A percentile compares a stretch with the other conserved stretches of the same genome.
Evolutionary conservation across 2,797 vertebrate species (phyloP).

Genomic region (Bryconaethiops microstoma): DNA sequence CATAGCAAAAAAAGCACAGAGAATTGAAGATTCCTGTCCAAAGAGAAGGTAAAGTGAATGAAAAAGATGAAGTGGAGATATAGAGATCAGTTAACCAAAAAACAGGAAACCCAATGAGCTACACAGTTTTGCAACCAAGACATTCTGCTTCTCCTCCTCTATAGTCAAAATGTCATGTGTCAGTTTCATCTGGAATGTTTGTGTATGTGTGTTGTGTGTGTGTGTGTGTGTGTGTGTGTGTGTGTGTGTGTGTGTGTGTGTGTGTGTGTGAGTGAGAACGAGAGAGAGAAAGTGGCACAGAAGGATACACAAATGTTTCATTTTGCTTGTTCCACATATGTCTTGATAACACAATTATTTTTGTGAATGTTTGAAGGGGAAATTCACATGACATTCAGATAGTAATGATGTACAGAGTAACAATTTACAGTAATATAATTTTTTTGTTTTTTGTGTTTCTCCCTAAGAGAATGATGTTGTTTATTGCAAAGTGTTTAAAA

Average conservation of each 20-base stretch:
- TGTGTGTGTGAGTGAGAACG: constrained; percentile 31
- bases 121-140: constrained; percentile 24
- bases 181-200: constrained; percentile 32
- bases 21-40: background rate
- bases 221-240: constrained; percentile 40
- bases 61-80: background rate
- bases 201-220: constrained; percentile 36
- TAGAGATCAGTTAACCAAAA: constrained; percentile 7
- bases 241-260: constrained; percentile 31
- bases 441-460: too few species aligned
- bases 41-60: constrained; percentile 4
- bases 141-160: constrained; percentile 36
- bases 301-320: constrained; percentile 10
- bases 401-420: background rate
- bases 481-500: too few species aligned
- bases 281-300: constrained; percentile 8
- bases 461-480: too few species aligned
- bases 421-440: too few species aligned
- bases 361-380: background rate
- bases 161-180: constrained; percentile 53
- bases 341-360: constrained; percentile 28
- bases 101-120: constrained; percentile 16
- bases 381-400: constrained; percentile 23
- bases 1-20: background rate
- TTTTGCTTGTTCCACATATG: constrained; percentile 2